Percentiles rank a stretch among this genome's conserved stretches.
phyloP scores from a whole-genome alignment of 2,113 vertebrate species.

The Lutjanus erythropterus region DNA sequence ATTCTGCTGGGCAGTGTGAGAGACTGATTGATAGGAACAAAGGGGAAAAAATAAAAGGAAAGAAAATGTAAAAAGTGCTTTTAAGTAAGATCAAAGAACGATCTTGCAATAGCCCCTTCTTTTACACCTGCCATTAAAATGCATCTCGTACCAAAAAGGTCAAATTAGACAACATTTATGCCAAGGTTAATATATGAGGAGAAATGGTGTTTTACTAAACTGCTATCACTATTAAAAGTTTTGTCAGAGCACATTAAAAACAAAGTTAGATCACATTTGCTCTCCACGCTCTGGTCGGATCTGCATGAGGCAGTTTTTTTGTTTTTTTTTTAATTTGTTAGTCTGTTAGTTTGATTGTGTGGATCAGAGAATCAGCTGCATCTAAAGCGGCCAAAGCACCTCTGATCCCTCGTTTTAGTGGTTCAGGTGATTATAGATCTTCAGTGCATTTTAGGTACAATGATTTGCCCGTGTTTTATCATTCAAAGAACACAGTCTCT shows the following conservation, averaged over 20 bases:
- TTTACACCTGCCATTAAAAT: conserved; percentile 53
- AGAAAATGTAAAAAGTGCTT: conserved; percentile 13
- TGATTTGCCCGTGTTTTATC: conserved; percentile 25
- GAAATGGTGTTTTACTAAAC: conserved; percentile 20
- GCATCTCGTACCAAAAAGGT: conserved; percentile 14
- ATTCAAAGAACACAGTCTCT: conserved; percentile 13
- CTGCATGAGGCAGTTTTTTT: not conserved
- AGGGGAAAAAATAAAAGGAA: conserved; percentile 1
- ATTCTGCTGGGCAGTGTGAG: conserved; percentile 20
- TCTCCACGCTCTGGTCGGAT: not conserved
- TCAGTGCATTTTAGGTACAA: not conserved
- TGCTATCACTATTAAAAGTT: conserved; percentile 34
- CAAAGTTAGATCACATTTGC: conserved; percentile 21
- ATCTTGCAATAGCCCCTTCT: conserved; percentile 28
- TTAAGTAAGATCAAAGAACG: conserved; percentile 63
- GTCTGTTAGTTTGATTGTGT: conserved; percentile 1
- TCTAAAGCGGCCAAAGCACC: conserved; percentile 35
- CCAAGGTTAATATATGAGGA: conserved; percentile 43
- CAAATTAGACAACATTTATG: conserved; percentile 30
- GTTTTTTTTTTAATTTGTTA: not conserved
- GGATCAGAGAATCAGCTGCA: conserved; percentile 27
- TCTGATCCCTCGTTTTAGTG: conserved; percentile 18
- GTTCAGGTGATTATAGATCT: conserved; percentile 33
- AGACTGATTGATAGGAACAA: conserved; percentile 28
- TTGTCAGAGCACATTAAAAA: conserved; percentile 41